These are phyloP conservation scores for Peromyscus nudipes DNA, from an alignment of 2,797 vertebrate species.

Conservation along the genomic window DNA sequence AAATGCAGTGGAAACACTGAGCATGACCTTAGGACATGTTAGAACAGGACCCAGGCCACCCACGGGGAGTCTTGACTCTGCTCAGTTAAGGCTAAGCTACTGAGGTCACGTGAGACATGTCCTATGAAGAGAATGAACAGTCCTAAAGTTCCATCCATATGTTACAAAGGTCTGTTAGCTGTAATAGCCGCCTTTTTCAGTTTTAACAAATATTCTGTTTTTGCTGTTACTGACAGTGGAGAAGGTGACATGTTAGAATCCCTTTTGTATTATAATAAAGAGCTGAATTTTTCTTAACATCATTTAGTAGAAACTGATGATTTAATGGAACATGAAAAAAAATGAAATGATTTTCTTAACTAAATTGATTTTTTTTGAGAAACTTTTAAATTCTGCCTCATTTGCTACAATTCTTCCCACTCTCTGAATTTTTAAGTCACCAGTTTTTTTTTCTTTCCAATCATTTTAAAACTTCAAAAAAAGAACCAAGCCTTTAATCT, in stretches of 20 bases:
- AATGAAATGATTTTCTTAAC: slow-evolving; percentile 31
- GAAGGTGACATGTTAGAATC: slow-evolving; percentile 44
- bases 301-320: slow-evolving; percentile 21
- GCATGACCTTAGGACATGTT: neutral
- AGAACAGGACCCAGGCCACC: neutral
- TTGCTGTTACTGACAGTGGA: slow-evolving; percentile 35
- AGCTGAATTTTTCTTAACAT: slow-evolving; percentile 14
- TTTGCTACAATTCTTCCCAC: neutral
- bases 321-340: slow-evolving; percentile 25
- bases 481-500: neutral
- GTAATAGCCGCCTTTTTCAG: neutral
- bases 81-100: slow-evolving; percentile 12
- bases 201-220: slow-evolving; percentile 34
- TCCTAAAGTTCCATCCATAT: slow-evolving; percentile 1
- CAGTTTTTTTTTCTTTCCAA: neutral
- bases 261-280: slow-evolving; percentile 43
- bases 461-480: neutral
- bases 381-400: slow-evolving; percentile 12
- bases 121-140: slow-evolving; percentile 26
- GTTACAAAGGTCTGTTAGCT: neutral
- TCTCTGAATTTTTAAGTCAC: neutral
- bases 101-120: slow-evolving; percentile 44
- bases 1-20: neutral
- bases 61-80: neutral
- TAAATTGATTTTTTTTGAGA: slow-evolving; percentile 47